Percentiles rank a stretch among this genome's conserved stretches.
Conservation (phyloP, 2,888 invertebrate genomes). For the Scaptodrosophila latifasciaeformis region DNA sequence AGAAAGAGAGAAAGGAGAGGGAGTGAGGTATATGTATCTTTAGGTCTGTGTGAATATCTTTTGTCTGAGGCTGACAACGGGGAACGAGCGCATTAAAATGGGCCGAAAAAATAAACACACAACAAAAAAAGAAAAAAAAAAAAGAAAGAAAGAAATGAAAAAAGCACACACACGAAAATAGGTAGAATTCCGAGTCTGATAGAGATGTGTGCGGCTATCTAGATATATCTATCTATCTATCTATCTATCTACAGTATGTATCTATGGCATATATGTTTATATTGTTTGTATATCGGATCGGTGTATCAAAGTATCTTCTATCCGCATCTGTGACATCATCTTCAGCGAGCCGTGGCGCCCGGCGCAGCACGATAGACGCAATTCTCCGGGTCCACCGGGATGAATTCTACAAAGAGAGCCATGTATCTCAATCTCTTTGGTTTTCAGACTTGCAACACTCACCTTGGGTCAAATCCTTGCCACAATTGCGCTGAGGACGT, state of each 20-base stretch:
- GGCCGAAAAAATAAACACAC: background rate
- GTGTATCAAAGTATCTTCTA: background rate
- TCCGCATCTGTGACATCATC: background rate
- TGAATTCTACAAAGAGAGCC: constrained; percentile 33
- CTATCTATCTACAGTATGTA: no score
- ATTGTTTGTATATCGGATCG: no score
- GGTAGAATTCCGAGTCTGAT: no score
- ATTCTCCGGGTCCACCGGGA: constrained; percentile 49
- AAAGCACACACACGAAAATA: background rate
- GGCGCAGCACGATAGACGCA: constrained; percentile 39
- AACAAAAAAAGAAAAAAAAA: background rate
- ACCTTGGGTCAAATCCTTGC: constrained; percentile 41
- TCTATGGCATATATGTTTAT: no score
- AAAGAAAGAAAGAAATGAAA: background rate
- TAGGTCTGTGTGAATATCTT: no score
- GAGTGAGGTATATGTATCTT: no score
- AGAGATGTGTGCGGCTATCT: no score
- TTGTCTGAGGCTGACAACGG: no score
- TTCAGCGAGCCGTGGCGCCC: constrained; percentile 36
- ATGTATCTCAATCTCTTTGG: background rate
- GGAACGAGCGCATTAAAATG: constrained; percentile 1
- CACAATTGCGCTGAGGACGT: constrained; percentile 28
- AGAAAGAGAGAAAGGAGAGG: no score
- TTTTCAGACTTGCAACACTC: constrained; percentile 6
- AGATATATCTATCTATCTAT: background rate